Percentiles rank a stretch among this genome's conserved stretches.
These are phyloP conservation scores for Popillia japonica DNA, from an alignment of 1,140 invertebrate species.

Conservation along the genomic window DNA sequence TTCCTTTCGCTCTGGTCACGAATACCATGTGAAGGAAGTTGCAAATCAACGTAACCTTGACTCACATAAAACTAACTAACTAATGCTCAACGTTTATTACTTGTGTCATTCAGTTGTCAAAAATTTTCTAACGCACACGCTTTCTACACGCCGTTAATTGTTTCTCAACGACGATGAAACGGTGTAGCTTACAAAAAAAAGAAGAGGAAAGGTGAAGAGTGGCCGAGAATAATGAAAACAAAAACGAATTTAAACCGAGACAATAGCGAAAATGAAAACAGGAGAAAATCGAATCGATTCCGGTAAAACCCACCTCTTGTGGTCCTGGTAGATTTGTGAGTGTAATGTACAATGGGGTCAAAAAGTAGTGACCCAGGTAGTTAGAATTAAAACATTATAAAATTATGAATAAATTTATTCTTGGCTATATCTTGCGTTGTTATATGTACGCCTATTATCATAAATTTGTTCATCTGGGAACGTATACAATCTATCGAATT, in stretches of 20 bases:
- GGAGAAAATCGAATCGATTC: slow-evolving; percentile 10
- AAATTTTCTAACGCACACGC: slow-evolving; percentile 1
- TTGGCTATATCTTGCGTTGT: neutral
- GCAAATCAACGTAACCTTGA: slow-evolving; percentile 28
- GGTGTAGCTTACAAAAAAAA: neutral
- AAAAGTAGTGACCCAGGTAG: neutral
- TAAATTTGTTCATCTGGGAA: neutral
- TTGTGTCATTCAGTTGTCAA: slow-evolving; percentile 25
- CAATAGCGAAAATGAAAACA: neutral
- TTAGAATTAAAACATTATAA: neutral
- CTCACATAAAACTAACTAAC: neutral
- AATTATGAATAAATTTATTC: neutral
- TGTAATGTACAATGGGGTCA: neutral
- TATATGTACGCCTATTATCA: neutral
- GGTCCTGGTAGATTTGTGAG: neutral
- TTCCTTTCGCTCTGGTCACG: slow-evolving; percentile 11
- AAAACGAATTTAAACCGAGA: neutral
- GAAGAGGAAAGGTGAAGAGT: neutral
- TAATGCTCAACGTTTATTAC: neutral
- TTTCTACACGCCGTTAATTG: slow-evolving; percentile 12
- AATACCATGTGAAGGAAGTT: slow-evolving; percentile 28
- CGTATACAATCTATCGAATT: neutral
- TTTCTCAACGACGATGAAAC: neutral
- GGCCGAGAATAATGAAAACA: neutral
- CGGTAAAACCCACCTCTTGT: slow-evolving; percentile 13